Conservation (phyloP, 2,797 vertebrate genomes). For the Oreochromis grahami region DNA sequence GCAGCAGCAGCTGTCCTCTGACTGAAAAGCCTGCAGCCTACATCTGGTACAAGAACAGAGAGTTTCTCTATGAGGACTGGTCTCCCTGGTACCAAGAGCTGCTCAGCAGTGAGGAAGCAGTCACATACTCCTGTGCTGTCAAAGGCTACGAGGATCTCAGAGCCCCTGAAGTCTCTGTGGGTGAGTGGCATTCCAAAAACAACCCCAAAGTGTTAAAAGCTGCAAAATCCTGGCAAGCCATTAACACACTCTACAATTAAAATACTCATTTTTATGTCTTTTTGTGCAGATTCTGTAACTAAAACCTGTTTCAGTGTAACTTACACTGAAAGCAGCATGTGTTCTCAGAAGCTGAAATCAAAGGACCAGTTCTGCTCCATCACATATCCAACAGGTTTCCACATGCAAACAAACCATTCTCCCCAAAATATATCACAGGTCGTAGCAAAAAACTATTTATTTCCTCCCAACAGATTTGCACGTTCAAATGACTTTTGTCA, state of each 20-base stretch:
- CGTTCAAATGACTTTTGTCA: neutral
- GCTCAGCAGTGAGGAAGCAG: slow-evolving; percentile 2
- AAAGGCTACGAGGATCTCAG: slow-evolving; percentile 11
- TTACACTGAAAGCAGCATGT: slow-evolving; percentile 1
- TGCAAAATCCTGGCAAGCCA: neutral
- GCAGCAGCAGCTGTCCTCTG: slow-evolving; percentile 29
- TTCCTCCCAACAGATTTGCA: neutral
- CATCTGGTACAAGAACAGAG: slow-evolving; percentile 31
- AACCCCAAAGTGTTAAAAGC: neutral
- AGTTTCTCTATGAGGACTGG: slow-evolving; percentile 11
- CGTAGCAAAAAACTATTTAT: neutral
- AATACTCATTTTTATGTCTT: neutral
- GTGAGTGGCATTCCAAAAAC: neutral
- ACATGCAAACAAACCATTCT: neutral
- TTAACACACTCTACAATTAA: neutral
- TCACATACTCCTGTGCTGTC: slow-evolving; percentile 34
- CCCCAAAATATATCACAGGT: neutral
- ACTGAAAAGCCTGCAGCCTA: slow-evolving; percentile 13
- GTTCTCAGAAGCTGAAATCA: neutral
- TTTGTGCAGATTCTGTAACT: slow-evolving; percentile 23
- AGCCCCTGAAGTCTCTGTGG: slow-evolving; percentile 1
- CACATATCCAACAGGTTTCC: slow-evolving; percentile 30
- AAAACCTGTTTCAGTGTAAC: slow-evolving; percentile 14
- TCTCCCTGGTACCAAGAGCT: slow-evolving; percentile 26
- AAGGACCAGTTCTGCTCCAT: slow-evolving; percentile 13